Evolutionary conservation across 2,113 vertebrate species (phyloP), one percentile per base, ranked within the genome.

Genomic region (Etia nguti): DNA sequence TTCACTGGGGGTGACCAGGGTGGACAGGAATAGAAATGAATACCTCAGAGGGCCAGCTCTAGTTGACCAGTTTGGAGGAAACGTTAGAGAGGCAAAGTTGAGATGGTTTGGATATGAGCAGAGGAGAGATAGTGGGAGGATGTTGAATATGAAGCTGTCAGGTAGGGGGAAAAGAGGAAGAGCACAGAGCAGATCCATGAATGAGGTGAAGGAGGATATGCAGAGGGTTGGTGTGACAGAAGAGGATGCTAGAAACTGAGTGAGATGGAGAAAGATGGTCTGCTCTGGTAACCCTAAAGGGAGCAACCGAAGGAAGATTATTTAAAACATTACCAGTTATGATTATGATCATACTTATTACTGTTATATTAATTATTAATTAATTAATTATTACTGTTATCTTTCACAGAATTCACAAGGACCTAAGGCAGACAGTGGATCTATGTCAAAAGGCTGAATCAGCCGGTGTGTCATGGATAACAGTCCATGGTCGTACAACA

Each of bases 391-490:
- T 11, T 80, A 38, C 10, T 55, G 68, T 79, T 50, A 50, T 73
- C 48, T 2, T 26, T 84, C 16, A 60, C 92, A 99, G 99, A 95
- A 97, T 99, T 85, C 98, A 99, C 70, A 95, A 97, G 75, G 98
- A 99, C 83, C 88, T 99, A 85, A 95, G 92, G 90, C 97, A 85
- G 96, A 99, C 98, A 3, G 96, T 99, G 88, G 98, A 99, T 90
- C 94, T 99, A 10, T 99, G 99, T 94, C 98, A 97, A 90, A 99
- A 99, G 94, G 98, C 96, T 70, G 97, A 99, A 95, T 96, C 98
- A 77, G 96, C 97, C 2, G 98, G 98, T 15, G 97, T 99, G 81
- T 98, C 98, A 0, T 99, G 98, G 98, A 97, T 99, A 92, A 98
- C 98, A 6, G 98, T 99, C 41, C 98, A 99, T 1, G 99, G 98